Conservation (phyloP, 2,797 vertebrate species). For the Cirrhinus molitorella region DNA sequence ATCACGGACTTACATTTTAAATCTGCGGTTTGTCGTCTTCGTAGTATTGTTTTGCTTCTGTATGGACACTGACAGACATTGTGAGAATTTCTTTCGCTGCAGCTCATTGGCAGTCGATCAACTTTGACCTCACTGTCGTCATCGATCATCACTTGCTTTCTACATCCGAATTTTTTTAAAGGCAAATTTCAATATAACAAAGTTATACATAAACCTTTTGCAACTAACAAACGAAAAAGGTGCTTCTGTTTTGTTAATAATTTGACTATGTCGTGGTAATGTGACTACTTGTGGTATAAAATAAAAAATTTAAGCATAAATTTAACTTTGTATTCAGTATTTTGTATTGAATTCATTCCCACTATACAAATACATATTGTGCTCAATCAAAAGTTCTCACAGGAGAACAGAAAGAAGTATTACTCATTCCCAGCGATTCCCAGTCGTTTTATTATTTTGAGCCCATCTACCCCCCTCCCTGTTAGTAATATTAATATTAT, state of each 20-base stretch:
- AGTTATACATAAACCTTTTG: background rate
- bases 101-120: background rate
- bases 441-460: background rate
- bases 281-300: no score
- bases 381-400: background rate
- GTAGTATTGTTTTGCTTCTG: constrained; percentile 17
- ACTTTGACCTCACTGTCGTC: constrained; percentile 24
- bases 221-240: background rate
- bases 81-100: background rate
- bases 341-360: background rate
- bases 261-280: no score
- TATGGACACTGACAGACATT: background rate
- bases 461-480: no score
- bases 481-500: no score
- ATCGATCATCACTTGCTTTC: background rate
- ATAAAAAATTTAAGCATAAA: no score
- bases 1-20: background rate
- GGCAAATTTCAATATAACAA: no score
- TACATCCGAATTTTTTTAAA: no score
- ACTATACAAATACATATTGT: background rate
- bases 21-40: background rate
- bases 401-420: background rate
- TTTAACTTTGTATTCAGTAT: background rate
- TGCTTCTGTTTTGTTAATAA: background rate
- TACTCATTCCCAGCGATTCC: no score